A percentile compares a stretch with the other conserved stretches of the same genome.
Evolutionary conservation across 2,797 vertebrate species (phyloP).

Genomic region (Kryptopterus vitreolus): DNA sequence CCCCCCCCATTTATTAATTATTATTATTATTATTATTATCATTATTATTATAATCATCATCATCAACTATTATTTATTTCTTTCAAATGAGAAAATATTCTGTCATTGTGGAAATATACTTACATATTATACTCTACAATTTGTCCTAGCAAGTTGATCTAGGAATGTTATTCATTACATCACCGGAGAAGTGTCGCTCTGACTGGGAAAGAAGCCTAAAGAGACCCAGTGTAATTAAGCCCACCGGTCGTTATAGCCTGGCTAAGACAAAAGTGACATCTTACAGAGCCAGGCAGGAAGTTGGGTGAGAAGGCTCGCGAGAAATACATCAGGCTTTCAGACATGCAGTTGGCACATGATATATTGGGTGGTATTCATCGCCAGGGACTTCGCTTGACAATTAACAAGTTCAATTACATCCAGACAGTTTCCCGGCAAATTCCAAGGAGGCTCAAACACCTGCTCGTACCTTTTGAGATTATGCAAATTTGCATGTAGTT

Average conservation of each 20-base stretch:
- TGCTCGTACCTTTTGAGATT: background rate
- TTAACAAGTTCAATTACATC: background rate
- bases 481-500: background rate
- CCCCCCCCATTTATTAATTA: too few species aligned
- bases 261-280: constrained; percentile 26
- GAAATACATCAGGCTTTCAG: background rate
- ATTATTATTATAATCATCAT: too few species aligned
- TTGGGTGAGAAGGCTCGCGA: background rate
- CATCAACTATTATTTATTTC: background rate
- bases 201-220: constrained; percentile 3
- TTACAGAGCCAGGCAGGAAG: constrained; percentile 17
- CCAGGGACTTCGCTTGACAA: background rate
- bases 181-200: constrained; percentile 4
- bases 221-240: constrained; percentile 43
- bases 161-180: constrained; percentile 22
- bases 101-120: background rate
- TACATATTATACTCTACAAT: background rate
- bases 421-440: background rate
- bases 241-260: constrained; percentile 12
- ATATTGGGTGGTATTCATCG: background rate
- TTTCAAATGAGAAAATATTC: background rate
- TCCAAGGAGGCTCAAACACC: background rate
- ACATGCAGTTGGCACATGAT: background rate
- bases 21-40: too few species aligned
- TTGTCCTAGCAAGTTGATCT: background rate